A percentile compares a stretch with the other conserved stretches of the same genome.
These are phyloP conservation scores for Physella acuta DNA, from an alignment of 1,140 invertebrate species.

Conservation along the genomic window DNA sequence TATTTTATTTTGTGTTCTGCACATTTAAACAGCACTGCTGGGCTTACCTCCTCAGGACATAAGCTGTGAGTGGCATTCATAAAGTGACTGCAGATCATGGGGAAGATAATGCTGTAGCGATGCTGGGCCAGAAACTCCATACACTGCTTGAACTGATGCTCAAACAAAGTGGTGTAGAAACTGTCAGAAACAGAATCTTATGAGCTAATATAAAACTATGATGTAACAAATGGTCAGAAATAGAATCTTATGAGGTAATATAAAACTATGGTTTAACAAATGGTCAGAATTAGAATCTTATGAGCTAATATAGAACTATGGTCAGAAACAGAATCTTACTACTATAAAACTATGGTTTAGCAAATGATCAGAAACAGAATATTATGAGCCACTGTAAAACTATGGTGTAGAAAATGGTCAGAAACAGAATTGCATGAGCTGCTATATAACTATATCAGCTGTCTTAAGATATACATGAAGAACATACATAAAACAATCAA, in stretches of 20 bases:
- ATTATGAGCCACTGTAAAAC: background rate
- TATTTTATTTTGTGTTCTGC: too few relatives aligned
- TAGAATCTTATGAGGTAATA: background rate
- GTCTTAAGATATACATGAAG: too few relatives aligned
- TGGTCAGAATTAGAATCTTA: too few relatives aligned
- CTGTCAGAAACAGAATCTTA: conserved; percentile 57
- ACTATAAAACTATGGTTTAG: conserved; percentile 94
- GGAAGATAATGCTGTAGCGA: conserved; percentile 95
- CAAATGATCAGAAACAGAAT: conserved; percentile 67
- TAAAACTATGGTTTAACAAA: background rate
- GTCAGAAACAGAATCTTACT: too few relatives aligned
- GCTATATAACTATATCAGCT: background rate
- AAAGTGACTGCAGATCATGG: conserved; percentile 95
- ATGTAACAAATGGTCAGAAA: background rate
- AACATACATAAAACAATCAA: too few relatives aligned
- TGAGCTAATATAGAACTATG: too few relatives aligned
- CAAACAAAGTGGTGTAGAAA: conserved; percentile 95
- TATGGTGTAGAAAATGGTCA: background rate
- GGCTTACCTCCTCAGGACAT: conserved; percentile 88
- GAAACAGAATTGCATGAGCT: background rate
- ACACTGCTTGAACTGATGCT: conserved; percentile 98
- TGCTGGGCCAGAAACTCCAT: conserved; percentile 97
- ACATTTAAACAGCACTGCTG: background rate
- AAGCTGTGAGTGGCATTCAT: conserved; percentile 96
- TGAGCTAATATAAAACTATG: background rate